Evolutionary conservation across 2,113 vertebrate species (phyloP).

Genomic region (Lasiurus borealis): DNA sequence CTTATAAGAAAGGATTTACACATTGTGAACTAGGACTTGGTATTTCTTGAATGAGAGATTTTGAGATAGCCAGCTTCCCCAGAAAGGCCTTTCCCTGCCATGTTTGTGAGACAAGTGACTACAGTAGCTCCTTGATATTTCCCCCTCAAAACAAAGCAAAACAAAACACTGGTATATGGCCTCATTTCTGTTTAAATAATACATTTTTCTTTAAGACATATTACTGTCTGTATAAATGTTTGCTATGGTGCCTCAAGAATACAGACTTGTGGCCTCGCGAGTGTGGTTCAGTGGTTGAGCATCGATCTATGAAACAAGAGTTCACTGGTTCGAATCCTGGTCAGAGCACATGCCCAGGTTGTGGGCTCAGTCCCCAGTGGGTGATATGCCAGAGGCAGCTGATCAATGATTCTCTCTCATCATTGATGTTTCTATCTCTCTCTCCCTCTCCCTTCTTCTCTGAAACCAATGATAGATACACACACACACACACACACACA

Average conservation of each 20-base stretch:
- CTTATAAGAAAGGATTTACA: slow-evolving; percentile 29
- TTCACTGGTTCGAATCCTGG: too few relatives aligned
- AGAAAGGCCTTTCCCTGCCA: neutral
- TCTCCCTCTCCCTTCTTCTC: too few relatives aligned
- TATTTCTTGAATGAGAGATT: slow-evolving; percentile 37
- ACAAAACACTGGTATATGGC: neutral
- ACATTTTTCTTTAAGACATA: slow-evolving; percentile 2
- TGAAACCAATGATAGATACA: too few relatives aligned
- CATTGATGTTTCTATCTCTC: too few relatives aligned
- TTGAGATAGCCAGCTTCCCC: neutral
- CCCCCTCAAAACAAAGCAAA: neutral
- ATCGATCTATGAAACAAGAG: too few relatives aligned
- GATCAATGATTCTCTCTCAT: too few relatives aligned
- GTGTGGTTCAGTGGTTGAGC: too few relatives aligned
- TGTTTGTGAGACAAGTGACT: slow-evolving; percentile 3
- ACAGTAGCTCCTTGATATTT: neutral
- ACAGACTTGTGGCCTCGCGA: neutral
- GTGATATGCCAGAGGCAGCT: too few relatives aligned
- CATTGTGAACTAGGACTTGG: slow-evolving; percentile 38
- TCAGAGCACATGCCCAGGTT: too few relatives aligned
- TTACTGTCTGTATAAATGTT: neutral
- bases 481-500: too few relatives aligned
- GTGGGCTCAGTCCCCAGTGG: too few relatives aligned
- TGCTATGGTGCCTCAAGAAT: neutral
- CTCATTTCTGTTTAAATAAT: slow-evolving; percentile 21